phyloP scores from a whole-genome alignment of 2,888 invertebrate genomes.

The Capitulum mitella region DNA sequence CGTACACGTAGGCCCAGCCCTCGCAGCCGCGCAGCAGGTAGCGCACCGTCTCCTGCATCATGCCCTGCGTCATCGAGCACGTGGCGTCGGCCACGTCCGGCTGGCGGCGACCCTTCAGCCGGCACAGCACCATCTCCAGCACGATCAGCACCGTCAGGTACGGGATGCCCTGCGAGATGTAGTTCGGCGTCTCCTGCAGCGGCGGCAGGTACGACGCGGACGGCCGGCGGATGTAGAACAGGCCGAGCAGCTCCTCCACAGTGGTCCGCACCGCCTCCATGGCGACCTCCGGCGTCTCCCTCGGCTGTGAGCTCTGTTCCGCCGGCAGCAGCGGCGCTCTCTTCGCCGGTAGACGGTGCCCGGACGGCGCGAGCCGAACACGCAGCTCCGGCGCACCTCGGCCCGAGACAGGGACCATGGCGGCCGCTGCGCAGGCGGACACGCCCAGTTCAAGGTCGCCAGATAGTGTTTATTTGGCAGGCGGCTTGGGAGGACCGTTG shows the following conservation, averaged over 20 bases:
- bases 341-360: no score
- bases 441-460: no score
- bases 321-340: no score
- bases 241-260: neutral
- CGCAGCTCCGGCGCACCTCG: no score
- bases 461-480: no score
- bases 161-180: neutral
- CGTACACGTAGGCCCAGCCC: constrained; percentile 26
- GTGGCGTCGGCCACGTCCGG: neutral
- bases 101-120: neutral
- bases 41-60: neutral
- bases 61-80: neutral
- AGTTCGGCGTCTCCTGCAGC: neutral
- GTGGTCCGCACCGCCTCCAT: neutral
- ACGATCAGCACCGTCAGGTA: neutral
- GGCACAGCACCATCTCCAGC: neutral
- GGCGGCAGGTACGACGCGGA: neutral
- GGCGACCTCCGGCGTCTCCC: no score
- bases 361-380: no score
- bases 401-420: no score
- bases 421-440: no score
- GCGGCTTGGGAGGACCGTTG: no score
- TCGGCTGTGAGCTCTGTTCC: no score
- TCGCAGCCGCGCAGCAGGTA: neutral
- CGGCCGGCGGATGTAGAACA: neutral